Conservation (phyloP, 2,113 vertebrate genomes). For the Myocastor coypus region DNA sequence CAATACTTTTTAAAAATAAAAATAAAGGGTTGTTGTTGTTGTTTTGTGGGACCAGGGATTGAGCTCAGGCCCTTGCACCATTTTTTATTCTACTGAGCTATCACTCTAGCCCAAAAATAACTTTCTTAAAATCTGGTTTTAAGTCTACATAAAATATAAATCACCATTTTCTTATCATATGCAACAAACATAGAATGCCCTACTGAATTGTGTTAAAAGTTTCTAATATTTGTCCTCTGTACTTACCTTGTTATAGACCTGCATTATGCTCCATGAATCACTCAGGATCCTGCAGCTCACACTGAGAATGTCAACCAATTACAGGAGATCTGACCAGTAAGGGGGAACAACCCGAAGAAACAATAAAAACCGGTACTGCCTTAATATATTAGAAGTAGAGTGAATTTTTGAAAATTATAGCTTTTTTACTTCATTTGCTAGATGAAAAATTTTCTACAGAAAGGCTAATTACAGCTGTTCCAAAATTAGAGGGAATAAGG, state of each 20-base stretch:
- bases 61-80: too few relatives aligned
- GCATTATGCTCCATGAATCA: not conserved
- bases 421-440: not conserved
- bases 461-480: not conserved
- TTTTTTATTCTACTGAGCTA: too few relatives aligned
- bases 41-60: too few relatives aligned
- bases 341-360: not conserved
- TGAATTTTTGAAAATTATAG: not conserved
- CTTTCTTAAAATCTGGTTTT: not conserved
- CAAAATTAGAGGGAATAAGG: not conserved
- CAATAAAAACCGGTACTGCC: not conserved
- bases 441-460: not conserved
- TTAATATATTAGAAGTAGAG: not conserved
- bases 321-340: accelerated
- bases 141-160: not conserved
- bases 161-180: not conserved
- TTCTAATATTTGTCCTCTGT: not conserved
- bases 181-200: not conserved
- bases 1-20: slow-evolving; percentile 6
- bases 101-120: not conserved
- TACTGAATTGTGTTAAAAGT: not conserved
- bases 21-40: too few relatives aligned
- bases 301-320: not conserved
- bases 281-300: not conserved
- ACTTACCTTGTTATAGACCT: not conserved